phyloP scores from a whole-genome alignment of 2,888 invertebrate genomes.

The Drosophila leonis region DNA sequence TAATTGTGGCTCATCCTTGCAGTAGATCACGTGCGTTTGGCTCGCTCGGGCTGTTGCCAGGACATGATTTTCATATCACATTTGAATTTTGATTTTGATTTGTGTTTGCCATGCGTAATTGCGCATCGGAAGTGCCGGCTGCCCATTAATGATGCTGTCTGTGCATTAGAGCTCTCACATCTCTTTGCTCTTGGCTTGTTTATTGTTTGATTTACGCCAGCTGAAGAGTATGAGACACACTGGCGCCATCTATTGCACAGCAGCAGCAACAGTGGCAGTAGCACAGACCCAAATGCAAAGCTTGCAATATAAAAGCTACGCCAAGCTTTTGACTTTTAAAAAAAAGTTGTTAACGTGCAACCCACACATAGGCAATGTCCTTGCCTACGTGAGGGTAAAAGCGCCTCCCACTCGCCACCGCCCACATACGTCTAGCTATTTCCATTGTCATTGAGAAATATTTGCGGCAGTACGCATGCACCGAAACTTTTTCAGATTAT shows the following conservation, averaged over 20 bases:
- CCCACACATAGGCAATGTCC: conserved; percentile 33
- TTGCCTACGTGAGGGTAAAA: conserved; percentile 32
- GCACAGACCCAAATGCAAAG: background rate
- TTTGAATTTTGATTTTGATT: conserved; percentile 66
- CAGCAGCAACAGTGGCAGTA: background rate
- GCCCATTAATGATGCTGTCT: conserved; percentile 62
- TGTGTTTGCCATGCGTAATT: conserved; percentile 77
- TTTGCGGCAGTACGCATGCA: conserved; percentile 68
- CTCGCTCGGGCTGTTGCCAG: conserved; percentile 37
- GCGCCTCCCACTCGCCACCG: background rate
- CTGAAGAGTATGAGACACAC: background rate
- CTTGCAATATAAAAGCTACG: conserved; percentile 14
- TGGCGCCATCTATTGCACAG: conserved; percentile 51
- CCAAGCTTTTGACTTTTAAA: background rate
- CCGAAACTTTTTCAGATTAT: conserved; percentile 40
- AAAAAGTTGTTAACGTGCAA: conserved; percentile 9
- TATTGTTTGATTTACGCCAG: conserved; percentile 31
- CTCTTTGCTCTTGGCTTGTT: conserved; percentile 7
- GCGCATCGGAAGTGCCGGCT: conserved; percentile 65
- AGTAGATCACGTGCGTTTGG: conserved; percentile 54
- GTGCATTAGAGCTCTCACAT: conserved; percentile 35
- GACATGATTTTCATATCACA: conserved; percentile 64
- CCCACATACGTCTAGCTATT: conserved; percentile 4
- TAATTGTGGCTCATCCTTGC: conserved; percentile 63
- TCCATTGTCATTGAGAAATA: conserved; percentile 66